Percentiles rank a stretch among this genome's conserved stretches.
Evolutionary conservation across 2,113 vertebrate species (phyloP).

Genomic region (Colistium nudipinnis): DNA sequence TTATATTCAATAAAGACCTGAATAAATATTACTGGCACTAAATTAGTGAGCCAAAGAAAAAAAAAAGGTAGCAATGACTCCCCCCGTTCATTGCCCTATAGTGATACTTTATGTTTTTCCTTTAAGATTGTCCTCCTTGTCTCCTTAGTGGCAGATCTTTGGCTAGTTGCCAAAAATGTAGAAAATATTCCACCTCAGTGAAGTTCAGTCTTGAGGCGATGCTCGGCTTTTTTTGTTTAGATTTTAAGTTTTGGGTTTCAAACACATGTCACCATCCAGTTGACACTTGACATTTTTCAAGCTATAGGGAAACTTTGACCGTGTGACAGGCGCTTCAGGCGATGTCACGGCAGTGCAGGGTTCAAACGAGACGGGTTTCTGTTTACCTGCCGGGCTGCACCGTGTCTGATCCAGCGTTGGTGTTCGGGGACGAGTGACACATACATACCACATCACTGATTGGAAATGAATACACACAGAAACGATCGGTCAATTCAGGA

Average conservation of each 20-base stretch:
- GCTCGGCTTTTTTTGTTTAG: too few species aligned
- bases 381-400: neutral
- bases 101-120: neutral
- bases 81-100: neutral
- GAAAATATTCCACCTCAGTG: constrained; percentile 27
- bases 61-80: neutral
- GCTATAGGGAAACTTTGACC: neutral
- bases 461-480: neutral
- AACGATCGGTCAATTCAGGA: constrained; percentile 7
- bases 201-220: neutral
- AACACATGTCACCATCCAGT: constrained; percentile 17
- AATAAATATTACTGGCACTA: neutral
- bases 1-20: neutral
- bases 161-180: neutral
- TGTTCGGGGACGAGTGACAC: constrained; percentile 55
- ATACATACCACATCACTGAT: constrained; percentile 18
- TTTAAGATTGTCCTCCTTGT: too few species aligned
- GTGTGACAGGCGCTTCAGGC: constrained; percentile 22
- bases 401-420: constrained; percentile 51
- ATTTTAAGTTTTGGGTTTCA: constrained; percentile 1
- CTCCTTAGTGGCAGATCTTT: too few species aligned
- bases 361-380: constrained; percentile 10
- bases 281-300: constrained; percentile 22
- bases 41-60: neutral
- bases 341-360: constrained; percentile 25